A percentile compares a stretch with the other conserved stretches of the same genome.
Evolutionary conservation across 2,797 vertebrate genomes (phyloP).

Genomic region (Sternotherus odoratus): DNA sequence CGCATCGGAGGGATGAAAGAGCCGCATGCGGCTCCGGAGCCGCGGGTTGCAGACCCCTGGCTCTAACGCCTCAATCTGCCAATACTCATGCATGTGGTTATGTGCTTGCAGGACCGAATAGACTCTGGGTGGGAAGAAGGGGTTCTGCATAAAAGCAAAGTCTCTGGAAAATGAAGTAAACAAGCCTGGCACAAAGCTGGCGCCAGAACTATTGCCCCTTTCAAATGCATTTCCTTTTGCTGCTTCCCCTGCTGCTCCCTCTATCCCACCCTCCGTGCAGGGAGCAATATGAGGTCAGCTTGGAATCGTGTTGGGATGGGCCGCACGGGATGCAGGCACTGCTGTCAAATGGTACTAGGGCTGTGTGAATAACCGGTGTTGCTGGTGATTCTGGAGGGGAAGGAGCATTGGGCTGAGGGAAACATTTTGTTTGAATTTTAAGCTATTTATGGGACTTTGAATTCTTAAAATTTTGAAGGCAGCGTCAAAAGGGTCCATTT

Average conservation of each 20-base stretch:
- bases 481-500: background rate
- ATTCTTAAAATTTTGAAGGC: background rate
- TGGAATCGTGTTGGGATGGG: background rate
- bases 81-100: fast-evolving
- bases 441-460: background rate
- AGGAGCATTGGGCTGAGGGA: background rate
- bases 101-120: background rate
- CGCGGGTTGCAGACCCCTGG: too few species aligned
- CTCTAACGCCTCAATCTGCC: fast-evolving
- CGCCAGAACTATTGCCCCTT: background rate
- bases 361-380: background rate
- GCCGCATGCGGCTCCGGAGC: too few species aligned
- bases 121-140: background rate
- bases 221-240: background rate
- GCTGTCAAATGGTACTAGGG: background rate
- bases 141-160: background rate
- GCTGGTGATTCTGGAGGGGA: background rate
- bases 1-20: too few species aligned
- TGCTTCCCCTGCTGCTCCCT: background rate
- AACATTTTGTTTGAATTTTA: background rate
- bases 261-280: background rate
- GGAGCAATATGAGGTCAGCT: background rate
- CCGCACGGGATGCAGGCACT: background rate
- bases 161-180: background rate
- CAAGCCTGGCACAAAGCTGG: background rate